These are phyloP conservation scores for Anas bahamensis DNA, from an alignment of 2,797 vertebrate species.

Conservation along the genomic window DNA sequence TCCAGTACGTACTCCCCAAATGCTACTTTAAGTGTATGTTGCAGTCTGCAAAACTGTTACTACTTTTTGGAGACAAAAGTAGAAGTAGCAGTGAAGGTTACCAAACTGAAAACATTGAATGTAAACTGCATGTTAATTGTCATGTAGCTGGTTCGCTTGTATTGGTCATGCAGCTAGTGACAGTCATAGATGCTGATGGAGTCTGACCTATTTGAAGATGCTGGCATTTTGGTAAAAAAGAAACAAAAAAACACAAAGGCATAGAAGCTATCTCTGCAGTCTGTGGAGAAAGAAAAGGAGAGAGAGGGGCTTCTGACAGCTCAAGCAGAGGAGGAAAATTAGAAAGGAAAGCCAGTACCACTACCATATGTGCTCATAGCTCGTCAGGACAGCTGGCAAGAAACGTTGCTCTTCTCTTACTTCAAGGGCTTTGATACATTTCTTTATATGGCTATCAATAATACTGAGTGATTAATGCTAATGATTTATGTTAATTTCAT, in stretches of 20 bases:
- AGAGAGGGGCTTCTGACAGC: slow-evolving; percentile 65
- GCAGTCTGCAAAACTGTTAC: neutral
- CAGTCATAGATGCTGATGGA: slow-evolving; percentile 61
- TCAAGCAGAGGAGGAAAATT: slow-evolving; percentile 73
- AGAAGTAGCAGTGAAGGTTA: slow-evolving; percentile 59
- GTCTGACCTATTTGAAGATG: slow-evolving; percentile 64
- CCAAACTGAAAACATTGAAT: slow-evolving; percentile 66
- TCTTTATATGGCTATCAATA: slow-evolving; percentile 78
- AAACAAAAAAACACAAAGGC: neutral
- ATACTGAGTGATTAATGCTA: slow-evolving; percentile 80
- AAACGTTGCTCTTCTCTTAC: slow-evolving; percentile 61
- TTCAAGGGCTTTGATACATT: slow-evolving; percentile 71
- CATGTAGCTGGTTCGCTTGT: slow-evolving; percentile 40
- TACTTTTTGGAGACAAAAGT: neutral
- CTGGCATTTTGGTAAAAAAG: slow-evolving; percentile 16
- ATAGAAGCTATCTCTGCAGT: neutral
- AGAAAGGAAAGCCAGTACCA: slow-evolving; percentile 66
- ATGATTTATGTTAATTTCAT: slow-evolving; percentile 85
- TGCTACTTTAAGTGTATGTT: neutral
- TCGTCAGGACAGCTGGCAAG: slow-evolving; percentile 76
- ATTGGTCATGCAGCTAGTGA: slow-evolving; percentile 49
- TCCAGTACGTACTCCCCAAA: neutral
- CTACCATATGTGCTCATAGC: slow-evolving; percentile 66
- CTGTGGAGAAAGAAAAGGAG: slow-evolving; percentile 12
- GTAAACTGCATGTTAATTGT: slow-evolving; percentile 66